Evolutionary conservation across 2,888 invertebrate species (phyloP).

Genomic region (Spisula subtruncata): DNA sequence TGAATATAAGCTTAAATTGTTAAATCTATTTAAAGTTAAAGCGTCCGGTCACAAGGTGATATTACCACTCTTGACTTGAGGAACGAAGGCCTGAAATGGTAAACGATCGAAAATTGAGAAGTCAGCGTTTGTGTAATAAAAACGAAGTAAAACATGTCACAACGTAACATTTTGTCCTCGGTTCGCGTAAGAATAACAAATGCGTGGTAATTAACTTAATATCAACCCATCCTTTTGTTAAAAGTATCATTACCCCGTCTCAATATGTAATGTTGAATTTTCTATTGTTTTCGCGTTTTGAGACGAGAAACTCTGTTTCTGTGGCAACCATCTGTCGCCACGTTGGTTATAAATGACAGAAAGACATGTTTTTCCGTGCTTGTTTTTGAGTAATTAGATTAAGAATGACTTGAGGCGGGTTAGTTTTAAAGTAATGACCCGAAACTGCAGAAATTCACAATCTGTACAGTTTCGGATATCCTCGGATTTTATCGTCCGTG

Average conservation of each 20-base stretch:
- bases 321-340: constrained; percentile 45
- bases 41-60: no score
- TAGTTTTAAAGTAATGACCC: constrained; percentile 19
- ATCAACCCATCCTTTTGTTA: constrained; percentile 7
- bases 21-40: no score
- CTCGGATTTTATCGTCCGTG: not conserved
- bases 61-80: no score
- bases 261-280: constrained; percentile 13
- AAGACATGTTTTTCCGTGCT: constrained; percentile 47
- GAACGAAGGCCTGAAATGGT: no score
- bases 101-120: not conserved
- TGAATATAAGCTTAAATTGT: no score
- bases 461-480: constrained; percentile 21
- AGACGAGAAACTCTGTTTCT: constrained; percentile 27
- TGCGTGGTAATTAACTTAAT: not conserved
- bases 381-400: constrained; percentile 54
- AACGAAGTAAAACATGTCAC: not conserved
- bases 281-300: constrained; percentile 10
- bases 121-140: not conserved
- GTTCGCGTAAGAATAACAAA: constrained; percentile 4
- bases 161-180: not conserved
- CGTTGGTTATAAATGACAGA: constrained; percentile 42
- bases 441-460: not conserved
- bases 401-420: constrained; percentile 44
- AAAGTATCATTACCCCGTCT: constrained; percentile 13